phyloP scores from a whole-genome alignment of 2,888 invertebrate genomes.

The Cheilosia vulpina region DNA sequence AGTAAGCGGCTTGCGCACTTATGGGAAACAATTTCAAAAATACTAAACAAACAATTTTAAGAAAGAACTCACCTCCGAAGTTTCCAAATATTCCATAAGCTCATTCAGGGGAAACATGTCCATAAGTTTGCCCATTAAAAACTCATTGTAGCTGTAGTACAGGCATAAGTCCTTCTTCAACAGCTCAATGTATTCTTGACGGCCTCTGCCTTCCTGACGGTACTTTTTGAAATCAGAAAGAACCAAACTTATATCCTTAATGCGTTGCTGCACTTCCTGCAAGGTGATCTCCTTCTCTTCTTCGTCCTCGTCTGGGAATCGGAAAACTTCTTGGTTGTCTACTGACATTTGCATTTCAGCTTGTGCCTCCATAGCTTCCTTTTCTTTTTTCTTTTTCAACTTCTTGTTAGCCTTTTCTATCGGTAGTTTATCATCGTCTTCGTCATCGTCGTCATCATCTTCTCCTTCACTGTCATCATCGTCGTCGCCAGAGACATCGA shows the following conservation, averaged over 20 bases:
- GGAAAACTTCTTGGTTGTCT: slow-evolving; percentile 89
- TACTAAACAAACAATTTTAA: background rate
- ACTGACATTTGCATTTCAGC: slow-evolving; percentile 93
- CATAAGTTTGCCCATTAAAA: slow-evolving; percentile 95
- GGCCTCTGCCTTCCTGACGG: slow-evolving; percentile 88
- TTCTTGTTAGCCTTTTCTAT: slow-evolving; percentile 93
- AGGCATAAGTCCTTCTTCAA: slow-evolving; percentile 93
- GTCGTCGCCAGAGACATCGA: slow-evolving; percentile 81
- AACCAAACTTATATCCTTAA: slow-evolving; percentile 92
- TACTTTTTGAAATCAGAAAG: slow-evolving; percentile 91
- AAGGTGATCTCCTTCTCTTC: slow-evolving; percentile 89
- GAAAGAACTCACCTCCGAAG: slow-evolving; percentile 90
- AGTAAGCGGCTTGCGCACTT: too few relatives aligned
- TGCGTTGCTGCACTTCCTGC: slow-evolving; percentile 94
- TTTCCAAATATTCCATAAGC: slow-evolving; percentile 96
- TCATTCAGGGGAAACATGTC: slow-evolving; percentile 94
- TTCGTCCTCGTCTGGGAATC: slow-evolving; percentile 90
- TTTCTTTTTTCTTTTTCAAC: slow-evolving; percentile 89
- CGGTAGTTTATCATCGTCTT: slow-evolving; percentile 88
- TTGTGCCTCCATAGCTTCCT: slow-evolving; percentile 89
- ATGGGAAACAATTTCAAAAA: background rate
- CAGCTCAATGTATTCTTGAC: slow-evolving; percentile 92
- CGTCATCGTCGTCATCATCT: slow-evolving; percentile 81
- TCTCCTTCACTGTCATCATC: slow-evolving; percentile 83
- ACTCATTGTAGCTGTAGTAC: slow-evolving; percentile 98